Base-by-base conservation (phyloP, 2,888 invertebrate genomes). In the Troides aeacus region DNA sequence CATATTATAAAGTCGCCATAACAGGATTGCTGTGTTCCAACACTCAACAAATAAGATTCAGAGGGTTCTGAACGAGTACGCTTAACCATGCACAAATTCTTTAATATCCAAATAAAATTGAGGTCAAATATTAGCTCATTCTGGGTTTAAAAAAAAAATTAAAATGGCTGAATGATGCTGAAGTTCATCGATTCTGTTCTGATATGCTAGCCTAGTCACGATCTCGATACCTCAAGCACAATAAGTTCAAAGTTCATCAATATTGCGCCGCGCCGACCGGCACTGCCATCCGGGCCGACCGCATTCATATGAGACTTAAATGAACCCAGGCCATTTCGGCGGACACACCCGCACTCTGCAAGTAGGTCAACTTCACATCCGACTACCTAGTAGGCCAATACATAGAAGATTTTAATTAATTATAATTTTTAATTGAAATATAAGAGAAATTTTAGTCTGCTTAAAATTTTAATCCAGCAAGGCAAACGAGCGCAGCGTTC, bases 211-310 rank as follows among this genome's bases (percentile, higher is more conserved):
- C 65, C 64, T 36, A 62, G 65, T 69, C 65, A 69, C 69, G 69
- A 61, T 46, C 61, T 30, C 12, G 60, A 39, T 69, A 65, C 58
- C 42, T 65, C 21, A 50, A 58, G 53, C 58, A 69, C 69, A 69
- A 66, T 69, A 69, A 69, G 69, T 69, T 69, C 62, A 65, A 50
- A 69, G 69, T 69, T 62, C 65, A 69, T 69, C 65, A 69, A 69
- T 62, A 66, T 58, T 36, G 68, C 56, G 57, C 46, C 69, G 62
- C 39, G 24, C 61, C 46, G 58, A 66, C 65, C 58, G 58, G 59
- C 42, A 46, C 23, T 10, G 30, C 56, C 50, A 57, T 68, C 60
- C 58, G 42, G 42, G 56, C 21, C 30, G 56, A 42, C 36, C 53
- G 61, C 56, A 62, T 70, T 70, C 58, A 56, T 66, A 66, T 70